A percentile compares a stretch with the other conserved stretches of the same genome.
phyloP scores from a whole-genome alignment of 2,888 invertebrate species.

The Amblyjoppa proteus region DNA sequence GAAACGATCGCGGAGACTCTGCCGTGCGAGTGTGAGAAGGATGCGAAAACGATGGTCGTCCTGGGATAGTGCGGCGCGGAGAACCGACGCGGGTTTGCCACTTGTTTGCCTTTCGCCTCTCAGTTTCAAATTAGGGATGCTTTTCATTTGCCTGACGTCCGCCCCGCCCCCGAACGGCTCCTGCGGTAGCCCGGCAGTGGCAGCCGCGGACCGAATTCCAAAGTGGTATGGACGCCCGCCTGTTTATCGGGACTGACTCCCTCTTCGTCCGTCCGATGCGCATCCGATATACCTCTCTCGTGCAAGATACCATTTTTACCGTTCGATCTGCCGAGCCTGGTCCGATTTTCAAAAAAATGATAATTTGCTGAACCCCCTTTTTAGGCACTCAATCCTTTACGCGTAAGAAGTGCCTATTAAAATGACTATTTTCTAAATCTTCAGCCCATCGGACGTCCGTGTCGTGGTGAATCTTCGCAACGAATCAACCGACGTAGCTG shows the following conservation, averaged over 20 bases:
- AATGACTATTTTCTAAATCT: no score
- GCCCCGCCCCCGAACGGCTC: slow-evolving; percentile 83
- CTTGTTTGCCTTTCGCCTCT: slow-evolving; percentile 83
- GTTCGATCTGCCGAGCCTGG: background rate
- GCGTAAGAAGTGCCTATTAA: no score
- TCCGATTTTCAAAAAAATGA: background rate
- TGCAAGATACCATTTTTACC: background rate
- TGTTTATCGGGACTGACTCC: slow-evolving; percentile 58
- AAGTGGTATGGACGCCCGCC: slow-evolving; percentile 63
- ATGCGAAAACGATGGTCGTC: slow-evolving; percentile 46
- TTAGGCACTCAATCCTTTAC: background rate
- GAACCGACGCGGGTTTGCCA: slow-evolving; percentile 74
- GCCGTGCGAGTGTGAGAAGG: slow-evolving; percentile 35
- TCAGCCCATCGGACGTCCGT: no score
- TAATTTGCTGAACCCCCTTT: background rate
- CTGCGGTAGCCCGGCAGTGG: slow-evolving; percentile 78
- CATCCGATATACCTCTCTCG: background rate
- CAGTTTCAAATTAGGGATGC: slow-evolving; percentile 84
- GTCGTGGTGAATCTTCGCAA: no score
- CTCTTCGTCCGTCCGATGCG: slow-evolving; percentile 14
- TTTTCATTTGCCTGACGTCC: slow-evolving; percentile 84
- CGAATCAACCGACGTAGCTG: no score
- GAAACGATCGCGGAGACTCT: slow-evolving; percentile 7
- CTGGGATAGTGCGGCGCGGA: slow-evolving; percentile 63
- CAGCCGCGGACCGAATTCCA: slow-evolving; percentile 68